Evolutionary conservation across 2,888 invertebrate genomes (phyloP).

Genomic region (Liposcelis brunnea): DNA sequence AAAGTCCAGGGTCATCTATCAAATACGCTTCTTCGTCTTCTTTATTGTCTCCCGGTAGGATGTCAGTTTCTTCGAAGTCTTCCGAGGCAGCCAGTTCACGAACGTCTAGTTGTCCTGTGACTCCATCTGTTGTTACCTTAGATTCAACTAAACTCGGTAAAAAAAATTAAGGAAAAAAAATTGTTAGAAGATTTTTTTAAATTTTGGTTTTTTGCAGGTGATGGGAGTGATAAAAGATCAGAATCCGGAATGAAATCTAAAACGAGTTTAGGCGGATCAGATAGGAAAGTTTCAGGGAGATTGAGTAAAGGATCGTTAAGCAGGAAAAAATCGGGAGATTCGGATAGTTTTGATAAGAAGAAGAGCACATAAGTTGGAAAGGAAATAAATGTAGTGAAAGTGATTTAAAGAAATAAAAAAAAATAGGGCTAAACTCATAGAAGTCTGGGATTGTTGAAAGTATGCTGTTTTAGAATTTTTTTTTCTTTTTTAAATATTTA

Average conservation of each 20-base stretch:
- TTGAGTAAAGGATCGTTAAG: background rate
- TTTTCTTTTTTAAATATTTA: too few species aligned
- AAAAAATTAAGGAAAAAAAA: too few species aligned
- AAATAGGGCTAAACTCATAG: background rate
- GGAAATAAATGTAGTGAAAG: background rate
- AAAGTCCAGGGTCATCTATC: constrained; percentile 34
- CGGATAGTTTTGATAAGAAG: background rate
- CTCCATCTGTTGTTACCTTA: background rate
- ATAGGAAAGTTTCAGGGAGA: too few species aligned
- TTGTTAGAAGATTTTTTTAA: too few species aligned
- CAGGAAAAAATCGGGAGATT: background rate
- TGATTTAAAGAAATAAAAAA: background rate
- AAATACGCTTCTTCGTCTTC: constrained; percentile 21
- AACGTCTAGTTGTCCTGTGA: background rate
- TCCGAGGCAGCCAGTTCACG: background rate
- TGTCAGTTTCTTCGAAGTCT: background rate
- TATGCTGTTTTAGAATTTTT: too few species aligned
- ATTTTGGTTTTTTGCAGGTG: too few species aligned
- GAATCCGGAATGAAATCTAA: too few species aligned
- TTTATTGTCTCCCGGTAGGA: background rate
- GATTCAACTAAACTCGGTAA: background rate
- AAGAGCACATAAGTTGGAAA: background rate
- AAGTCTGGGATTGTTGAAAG: too few species aligned
- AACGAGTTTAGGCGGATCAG: too few species aligned
- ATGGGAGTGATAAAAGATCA: too few species aligned